A percentile compares a stretch with the other conserved stretches of the same genome.
Conservation (phyloP, 2,113 vertebrate species). For the Oriolus oriolus region DNA sequence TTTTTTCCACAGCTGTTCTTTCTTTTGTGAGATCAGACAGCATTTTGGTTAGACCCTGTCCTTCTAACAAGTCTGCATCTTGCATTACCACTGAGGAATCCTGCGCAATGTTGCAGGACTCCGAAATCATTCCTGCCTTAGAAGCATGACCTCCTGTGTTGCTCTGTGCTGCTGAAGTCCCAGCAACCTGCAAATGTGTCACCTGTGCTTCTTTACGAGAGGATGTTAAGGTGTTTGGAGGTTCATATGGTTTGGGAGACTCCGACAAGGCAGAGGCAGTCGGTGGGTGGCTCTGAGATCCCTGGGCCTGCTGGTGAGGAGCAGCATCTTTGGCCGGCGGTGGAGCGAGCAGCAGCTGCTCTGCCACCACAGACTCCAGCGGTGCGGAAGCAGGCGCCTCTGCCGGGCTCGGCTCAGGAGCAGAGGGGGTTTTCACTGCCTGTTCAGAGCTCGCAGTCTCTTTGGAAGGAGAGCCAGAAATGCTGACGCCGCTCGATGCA, state of each 20-base stretch:
- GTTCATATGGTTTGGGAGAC: constrained; percentile 17
- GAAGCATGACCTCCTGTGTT: constrained; percentile 19
- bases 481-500: rapidly evolving
- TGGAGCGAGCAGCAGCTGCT: constrained; percentile 23
- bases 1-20: constrained; percentile 55
- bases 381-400: neutral
- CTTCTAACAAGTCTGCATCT: constrained; percentile 65
- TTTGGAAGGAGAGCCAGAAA: constrained; percentile 44
- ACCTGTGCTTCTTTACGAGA: constrained; percentile 14
- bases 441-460: constrained; percentile 3
- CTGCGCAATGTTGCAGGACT: constrained; percentile 22
- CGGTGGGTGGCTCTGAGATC: constrained; percentile 34
- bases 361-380: neutral
- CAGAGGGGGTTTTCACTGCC: neutral
- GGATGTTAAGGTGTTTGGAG: neutral
- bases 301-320: neutral
- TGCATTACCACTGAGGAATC: constrained; percentile 58
- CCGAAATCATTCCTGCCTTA: constrained; percentile 20
- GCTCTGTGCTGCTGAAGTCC: constrained; percentile 27
- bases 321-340: constrained; percentile 26
- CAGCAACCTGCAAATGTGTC: constrained; percentile 54
- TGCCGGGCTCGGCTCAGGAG: neutral
- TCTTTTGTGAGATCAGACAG: constrained; percentile 72
- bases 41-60: constrained; percentile 71
- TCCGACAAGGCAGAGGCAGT: neutral